Percentiles rank a stretch among this genome's conserved stretches.
Conservation (phyloP, 2,888 invertebrate species). For the Agrochola litura region DNA sequence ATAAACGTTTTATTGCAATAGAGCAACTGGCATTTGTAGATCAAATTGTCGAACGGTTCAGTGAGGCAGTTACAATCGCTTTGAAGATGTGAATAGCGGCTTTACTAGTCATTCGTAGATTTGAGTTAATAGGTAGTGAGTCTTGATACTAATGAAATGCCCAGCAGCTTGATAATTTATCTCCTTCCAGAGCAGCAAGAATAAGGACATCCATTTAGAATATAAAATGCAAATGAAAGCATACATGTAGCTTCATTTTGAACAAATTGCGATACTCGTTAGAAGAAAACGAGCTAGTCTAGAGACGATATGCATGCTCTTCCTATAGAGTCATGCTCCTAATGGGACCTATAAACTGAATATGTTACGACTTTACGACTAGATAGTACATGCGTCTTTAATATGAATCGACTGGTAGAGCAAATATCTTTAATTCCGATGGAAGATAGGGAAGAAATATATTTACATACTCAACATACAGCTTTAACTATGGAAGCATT, state of each 20-base stretch:
- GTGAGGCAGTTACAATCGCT: constrained; percentile 9
- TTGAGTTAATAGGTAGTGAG: not conserved
- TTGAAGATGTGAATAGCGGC: not conserved
- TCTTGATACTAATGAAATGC: not conserved
- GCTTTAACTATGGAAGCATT: constrained; percentile 21
- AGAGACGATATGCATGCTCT: not conserved
- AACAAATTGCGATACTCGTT: constrained; percentile 34
- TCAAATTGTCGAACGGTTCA: constrained; percentile 21
- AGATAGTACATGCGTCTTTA: not conserved
- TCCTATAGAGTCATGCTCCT: not conserved
- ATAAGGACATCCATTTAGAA: not conserved
- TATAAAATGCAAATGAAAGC: constrained; percentile 35
- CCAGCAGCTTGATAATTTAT: not conserved
- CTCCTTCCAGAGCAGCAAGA: not conserved
- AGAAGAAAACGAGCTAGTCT: constrained; percentile 5
- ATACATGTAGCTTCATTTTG: constrained; percentile 23
- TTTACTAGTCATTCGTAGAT: not conserved
- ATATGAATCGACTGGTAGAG: not conserved
- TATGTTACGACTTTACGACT: not conserved
- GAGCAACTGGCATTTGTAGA: constrained; percentile 19
- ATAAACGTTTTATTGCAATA: constrained; percentile 14
- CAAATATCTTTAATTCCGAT: constrained; percentile 11
- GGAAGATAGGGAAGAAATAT: not conserved
- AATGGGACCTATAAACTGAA: constrained; percentile 14
- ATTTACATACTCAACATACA: not conserved